Evolutionary conservation across 2,113 vertebrate species (phyloP).

Genomic region (Channa maculata): DNA sequence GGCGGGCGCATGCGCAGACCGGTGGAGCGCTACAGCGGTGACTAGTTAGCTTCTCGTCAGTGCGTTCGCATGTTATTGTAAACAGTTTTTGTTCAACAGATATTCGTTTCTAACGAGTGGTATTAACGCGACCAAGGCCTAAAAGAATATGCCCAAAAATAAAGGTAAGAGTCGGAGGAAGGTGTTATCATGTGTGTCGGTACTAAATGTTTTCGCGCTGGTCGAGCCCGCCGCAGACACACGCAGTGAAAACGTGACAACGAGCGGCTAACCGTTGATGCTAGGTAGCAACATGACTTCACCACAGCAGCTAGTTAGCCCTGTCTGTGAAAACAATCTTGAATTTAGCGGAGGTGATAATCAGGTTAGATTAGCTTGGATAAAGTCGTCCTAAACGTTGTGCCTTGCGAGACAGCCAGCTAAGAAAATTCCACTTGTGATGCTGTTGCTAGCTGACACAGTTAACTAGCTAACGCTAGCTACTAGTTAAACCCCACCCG

Average conservation of each 20-base stretch:
- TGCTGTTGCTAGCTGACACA: not conserved
- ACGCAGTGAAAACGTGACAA: conserved; percentile 78
- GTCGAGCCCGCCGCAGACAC: conserved; percentile 50
- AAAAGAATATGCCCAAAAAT: conserved; percentile 84
- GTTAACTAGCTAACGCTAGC: conserved; percentile 34
- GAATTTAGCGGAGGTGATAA: not conserved
- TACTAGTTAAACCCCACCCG: conserved; percentile 60
- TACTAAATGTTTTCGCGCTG: not conserved
- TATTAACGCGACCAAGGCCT: conserved; percentile 27
- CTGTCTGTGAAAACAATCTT: too few species aligned
- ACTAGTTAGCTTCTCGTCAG: conserved; percentile 13
- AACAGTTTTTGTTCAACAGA: conserved; percentile 20
- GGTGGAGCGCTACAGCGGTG: not conserved
- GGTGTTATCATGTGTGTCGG: not conserved
- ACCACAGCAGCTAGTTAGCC: not conserved
- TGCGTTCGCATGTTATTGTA: conserved; percentile 13
- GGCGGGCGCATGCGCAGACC: conserved; percentile 45
- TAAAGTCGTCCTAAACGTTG: not conserved
- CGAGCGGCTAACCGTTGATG: conserved; percentile 44
- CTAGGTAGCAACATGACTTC: conserved; percentile 44
- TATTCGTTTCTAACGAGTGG: conserved; percentile 7
- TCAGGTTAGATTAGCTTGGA: too few species aligned
- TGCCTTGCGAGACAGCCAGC: not conserved
- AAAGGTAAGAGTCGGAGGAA: conserved; percentile 71
- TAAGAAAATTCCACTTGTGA: not conserved